phyloP scores from a whole-genome alignment of 2,797 vertebrate genomes.

The Stomatorhinus walkeri region DNA sequence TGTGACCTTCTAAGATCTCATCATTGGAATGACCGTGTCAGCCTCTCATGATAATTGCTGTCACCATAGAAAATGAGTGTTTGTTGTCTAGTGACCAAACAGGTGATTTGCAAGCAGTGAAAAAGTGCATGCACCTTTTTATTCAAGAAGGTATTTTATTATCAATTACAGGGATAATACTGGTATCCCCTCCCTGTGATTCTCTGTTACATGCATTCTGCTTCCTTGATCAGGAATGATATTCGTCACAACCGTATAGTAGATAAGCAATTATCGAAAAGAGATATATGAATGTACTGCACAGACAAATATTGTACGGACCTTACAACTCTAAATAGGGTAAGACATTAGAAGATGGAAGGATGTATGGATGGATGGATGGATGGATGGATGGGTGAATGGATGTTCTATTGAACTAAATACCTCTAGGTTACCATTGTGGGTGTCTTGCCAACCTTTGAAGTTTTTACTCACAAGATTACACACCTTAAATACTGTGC shows the following conservation, averaged over 20 bases:
- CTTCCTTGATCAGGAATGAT: neutral
- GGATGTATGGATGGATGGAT: neutral
- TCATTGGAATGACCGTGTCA: neutral
- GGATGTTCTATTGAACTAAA: neutral
- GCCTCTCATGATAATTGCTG: neutral
- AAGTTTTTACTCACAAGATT: neutral
- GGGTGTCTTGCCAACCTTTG: neutral
- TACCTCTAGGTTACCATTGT: neutral
- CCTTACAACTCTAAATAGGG: neutral
- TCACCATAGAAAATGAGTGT: neutral
- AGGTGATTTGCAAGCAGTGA: neutral
- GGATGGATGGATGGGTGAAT: neutral
- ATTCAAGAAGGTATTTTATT: neutral
- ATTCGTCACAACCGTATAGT: neutral
- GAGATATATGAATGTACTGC: neutral
- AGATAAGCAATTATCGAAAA: neutral
- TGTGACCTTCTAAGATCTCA: neutral
- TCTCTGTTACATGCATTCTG: neutral
- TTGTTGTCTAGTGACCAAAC: neutral
- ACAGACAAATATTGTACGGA: neutral
- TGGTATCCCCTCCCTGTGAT: neutral
- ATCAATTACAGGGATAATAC: neutral
- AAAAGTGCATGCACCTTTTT: neutral
- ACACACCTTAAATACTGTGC: neutral
- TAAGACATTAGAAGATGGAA: neutral